A percentile compares a stretch with the other conserved stretches of the same genome.
These are phyloP conservation scores for Daktulosphaira vitifoliae DNA, from an alignment of 1,140 invertebrate species.

Conservation along the genomic window DNA sequence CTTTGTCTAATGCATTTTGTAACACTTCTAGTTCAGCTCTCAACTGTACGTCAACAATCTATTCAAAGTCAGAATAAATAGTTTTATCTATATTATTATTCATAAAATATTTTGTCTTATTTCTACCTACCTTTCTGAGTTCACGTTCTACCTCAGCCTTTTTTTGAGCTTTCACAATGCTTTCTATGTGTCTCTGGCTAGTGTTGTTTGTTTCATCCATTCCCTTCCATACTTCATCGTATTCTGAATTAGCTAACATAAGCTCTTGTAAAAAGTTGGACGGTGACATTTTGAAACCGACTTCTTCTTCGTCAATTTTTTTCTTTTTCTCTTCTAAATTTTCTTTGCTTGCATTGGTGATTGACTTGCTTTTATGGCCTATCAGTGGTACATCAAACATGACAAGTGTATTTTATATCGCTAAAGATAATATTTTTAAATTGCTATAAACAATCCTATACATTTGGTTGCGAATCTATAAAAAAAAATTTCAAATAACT, in stretches of 20 bases:
- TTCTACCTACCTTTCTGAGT: constrained; percentile 54
- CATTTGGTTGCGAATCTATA: neutral
- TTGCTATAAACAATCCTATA: neutral
- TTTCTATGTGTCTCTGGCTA: constrained; percentile 62
- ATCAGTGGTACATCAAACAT: neutral
- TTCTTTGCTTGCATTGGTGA: constrained; percentile 43
- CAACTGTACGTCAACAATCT: constrained; percentile 73
- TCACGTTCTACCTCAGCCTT: constrained; percentile 72
- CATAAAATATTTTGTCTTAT: neutral
- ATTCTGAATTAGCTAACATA: constrained; percentile 47
- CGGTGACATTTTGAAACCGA: constrained; percentile 46
- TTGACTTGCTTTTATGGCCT: constrained; percentile 29
- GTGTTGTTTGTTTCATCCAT: constrained; percentile 65
- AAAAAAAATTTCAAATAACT: neutral
- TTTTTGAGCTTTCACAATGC: constrained; percentile 76
- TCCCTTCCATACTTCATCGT: constrained; percentile 69
- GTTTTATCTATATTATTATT: neutral
- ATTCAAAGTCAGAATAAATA: too few species aligned
- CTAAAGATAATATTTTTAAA: neutral
- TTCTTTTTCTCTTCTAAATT: constrained; percentile 47
- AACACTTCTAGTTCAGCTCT: constrained; percentile 71
- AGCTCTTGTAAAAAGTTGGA: constrained; percentile 49
- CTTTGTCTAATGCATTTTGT: constrained; percentile 49
- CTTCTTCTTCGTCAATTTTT: constrained; percentile 52
- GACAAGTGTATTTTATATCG: too few species aligned